Percentiles rank a stretch among this genome's conserved stretches.
These are phyloP conservation scores for Ormyrus pomaceus DNA, from an alignment of 2,888 invertebrate genomes.

Conservation along the genomic window DNA sequence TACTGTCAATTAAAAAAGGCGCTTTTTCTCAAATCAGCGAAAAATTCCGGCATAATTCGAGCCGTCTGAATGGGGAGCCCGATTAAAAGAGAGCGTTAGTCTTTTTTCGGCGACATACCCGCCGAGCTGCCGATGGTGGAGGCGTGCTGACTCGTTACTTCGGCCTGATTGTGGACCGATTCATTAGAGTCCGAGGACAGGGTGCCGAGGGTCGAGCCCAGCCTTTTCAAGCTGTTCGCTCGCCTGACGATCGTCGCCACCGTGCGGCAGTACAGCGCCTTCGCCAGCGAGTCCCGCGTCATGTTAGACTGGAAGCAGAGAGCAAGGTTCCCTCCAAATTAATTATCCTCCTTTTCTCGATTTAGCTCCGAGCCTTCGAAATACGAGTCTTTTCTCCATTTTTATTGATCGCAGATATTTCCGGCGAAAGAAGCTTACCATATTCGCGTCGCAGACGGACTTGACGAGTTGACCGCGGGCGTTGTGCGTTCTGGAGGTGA, in stretches of 20 bases:
- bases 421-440: slow-evolving; percentile 76
- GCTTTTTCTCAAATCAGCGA: too few relatives aligned
- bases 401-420: too few relatives aligned
- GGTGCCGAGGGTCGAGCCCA: slow-evolving; percentile 88
- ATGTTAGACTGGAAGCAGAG: slow-evolving; percentile 81
- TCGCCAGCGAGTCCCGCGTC: slow-evolving; percentile 92
- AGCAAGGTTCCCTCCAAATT: too few relatives aligned
- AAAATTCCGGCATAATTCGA: too few relatives aligned
- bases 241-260: slow-evolving; percentile 95
- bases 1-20: too few relatives aligned
- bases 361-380: too few relatives aligned
- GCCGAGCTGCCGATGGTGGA: slow-evolving; percentile 83
- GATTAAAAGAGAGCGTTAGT: slow-evolving; percentile 12
- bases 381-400: too few relatives aligned
- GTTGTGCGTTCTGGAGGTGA: slow-evolving; percentile 89
- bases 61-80: background rate
- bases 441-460: slow-evolving; percentile 88
- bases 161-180: slow-evolving; percentile 91
- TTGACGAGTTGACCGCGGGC: slow-evolving; percentile 87
- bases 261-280: slow-evolving; percentile 95
- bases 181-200: slow-evolving; percentile 94
- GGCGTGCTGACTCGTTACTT: slow-evolving; percentile 90
- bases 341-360: background rate
- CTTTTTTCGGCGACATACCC: slow-evolving; percentile 60
- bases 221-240: slow-evolving; percentile 92